phyloP scores from a whole-genome alignment of 2,797 vertebrate species.

The Chrysocyon brachyurus region DNA sequence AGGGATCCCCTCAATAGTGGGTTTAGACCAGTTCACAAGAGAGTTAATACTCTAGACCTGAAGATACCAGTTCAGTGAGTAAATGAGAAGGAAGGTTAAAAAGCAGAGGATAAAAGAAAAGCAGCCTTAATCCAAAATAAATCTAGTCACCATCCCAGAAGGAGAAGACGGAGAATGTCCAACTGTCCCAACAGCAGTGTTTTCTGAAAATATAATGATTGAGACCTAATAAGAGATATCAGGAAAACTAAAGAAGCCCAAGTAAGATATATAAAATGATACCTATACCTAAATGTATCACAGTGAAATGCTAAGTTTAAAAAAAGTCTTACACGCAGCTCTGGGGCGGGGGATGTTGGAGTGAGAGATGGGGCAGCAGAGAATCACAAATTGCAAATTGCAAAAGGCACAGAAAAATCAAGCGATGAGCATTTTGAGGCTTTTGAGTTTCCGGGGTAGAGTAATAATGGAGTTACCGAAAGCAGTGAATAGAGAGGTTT shows the following conservation, averaged over 20 bases:
- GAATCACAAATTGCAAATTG: background rate
- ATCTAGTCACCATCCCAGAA: background rate
- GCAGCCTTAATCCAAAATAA: background rate
- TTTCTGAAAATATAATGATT: background rate
- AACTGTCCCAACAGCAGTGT: background rate
- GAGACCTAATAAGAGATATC: background rate
- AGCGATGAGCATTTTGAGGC: background rate
- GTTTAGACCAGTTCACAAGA: background rate
- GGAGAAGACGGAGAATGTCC: background rate
- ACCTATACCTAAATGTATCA: background rate
- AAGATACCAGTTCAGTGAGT: background rate
- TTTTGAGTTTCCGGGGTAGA: background rate
- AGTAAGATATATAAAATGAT: background rate
- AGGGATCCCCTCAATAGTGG: no score
- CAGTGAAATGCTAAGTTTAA: background rate
- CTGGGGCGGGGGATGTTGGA: background rate
- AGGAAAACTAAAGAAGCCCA: background rate
- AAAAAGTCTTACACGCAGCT: background rate
- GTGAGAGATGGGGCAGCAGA: background rate
- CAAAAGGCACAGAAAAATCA: background rate
- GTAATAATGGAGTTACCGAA: background rate
- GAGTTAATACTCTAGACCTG: background rate
- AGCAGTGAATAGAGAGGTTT: background rate
- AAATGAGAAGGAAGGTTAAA: background rate
- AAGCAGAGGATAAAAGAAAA: background rate